A percentile compares a stretch with the other conserved stretches of the same genome.
These are phyloP conservation scores for Cirrhinus mrigala DNA, from an alignment of 2,797 vertebrate genomes.

Conservation along the genomic window DNA sequence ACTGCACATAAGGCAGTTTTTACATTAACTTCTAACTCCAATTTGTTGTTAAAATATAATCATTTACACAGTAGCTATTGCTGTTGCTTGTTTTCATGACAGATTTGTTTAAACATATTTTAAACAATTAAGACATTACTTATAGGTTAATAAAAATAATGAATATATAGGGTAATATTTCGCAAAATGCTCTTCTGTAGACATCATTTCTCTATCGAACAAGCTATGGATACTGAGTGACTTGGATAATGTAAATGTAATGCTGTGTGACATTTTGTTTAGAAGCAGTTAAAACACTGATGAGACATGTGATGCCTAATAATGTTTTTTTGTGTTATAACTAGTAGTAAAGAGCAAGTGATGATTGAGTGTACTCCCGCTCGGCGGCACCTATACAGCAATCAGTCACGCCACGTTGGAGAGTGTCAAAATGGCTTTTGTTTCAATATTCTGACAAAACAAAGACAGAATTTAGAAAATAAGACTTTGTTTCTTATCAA, in stretches of 20 bases:
- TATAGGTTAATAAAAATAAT: background rate
- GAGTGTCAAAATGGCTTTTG: no score
- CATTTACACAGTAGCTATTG: background rate
- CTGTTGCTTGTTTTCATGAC: no score
- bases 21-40: no score
- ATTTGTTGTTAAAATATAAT: background rate
- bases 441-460: no score
- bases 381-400: no score
- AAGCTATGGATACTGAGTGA: background rate
- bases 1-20: background rate
- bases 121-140: no score
- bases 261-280: background rate
- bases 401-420: no score
- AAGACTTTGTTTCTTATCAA: no score
- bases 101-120: no score
- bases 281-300: background rate
- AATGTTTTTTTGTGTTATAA: background rate
- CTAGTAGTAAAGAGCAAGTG: background rate
- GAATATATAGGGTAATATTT: background rate
- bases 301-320: background rate
- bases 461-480: no score
- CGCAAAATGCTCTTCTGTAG: background rate
- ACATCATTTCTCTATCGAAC: background rate
- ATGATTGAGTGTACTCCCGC: no score
- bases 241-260: background rate